Evolutionary conservation across 2,113 vertebrate genomes (phyloP).

Genomic region (Sylvia atricapilla): DNA sequence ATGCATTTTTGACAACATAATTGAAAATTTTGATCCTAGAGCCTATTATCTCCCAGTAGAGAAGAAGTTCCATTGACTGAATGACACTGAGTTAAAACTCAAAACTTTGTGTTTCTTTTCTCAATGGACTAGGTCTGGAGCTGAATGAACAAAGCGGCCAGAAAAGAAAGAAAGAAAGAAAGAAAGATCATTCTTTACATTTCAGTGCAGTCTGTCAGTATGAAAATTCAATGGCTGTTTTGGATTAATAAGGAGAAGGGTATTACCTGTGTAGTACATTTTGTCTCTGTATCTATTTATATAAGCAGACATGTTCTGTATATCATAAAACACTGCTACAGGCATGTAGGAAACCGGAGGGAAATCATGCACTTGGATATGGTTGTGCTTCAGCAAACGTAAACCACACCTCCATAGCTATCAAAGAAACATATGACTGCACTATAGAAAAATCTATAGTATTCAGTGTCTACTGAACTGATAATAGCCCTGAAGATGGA

Average conservation of each 20-base stretch:
- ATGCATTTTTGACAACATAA: background rate
- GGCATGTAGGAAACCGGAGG: background rate
- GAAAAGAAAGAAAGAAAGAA: background rate
- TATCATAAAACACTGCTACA: background rate
- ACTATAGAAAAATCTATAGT: background rate
- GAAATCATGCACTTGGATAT: background rate
- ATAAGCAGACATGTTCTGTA: background rate
- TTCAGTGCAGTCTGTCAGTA: background rate
- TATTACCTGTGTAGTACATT: background rate
- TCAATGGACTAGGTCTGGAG: background rate
- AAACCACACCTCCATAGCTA: background rate
- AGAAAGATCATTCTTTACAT: background rate
- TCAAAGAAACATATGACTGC: background rate
- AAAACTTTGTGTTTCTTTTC: background rate
- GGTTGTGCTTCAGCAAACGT: background rate
- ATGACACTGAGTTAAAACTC: background rate
- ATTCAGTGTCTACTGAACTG: background rate
- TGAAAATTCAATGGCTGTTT: background rate
- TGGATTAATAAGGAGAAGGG: background rate
- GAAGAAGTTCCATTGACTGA: background rate
- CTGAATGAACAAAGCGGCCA: background rate
- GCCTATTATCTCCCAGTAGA: background rate
- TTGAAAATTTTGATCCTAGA: background rate
- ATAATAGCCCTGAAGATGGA: background rate
- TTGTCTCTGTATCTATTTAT: background rate